These are phyloP conservation scores for Erebia aethiops DNA, from an alignment of 2,888 invertebrate species.

Conservation along the genomic window DNA sequence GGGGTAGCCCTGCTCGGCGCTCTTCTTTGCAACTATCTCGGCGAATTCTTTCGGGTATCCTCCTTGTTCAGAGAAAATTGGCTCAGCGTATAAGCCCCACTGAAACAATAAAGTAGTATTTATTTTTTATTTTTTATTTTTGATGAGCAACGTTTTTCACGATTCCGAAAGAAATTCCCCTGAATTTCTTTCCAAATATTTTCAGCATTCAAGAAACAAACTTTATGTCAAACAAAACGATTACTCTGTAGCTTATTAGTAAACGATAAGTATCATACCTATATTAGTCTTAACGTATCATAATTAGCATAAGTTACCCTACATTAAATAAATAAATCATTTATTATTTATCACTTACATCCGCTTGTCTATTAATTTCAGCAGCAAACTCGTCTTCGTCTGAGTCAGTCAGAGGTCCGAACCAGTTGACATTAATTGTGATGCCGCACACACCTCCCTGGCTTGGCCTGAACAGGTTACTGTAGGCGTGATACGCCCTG, in stretches of 20 bases:
- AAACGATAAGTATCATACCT: no score
- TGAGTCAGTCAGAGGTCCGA: constrained; percentile 58
- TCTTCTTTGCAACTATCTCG: constrained; percentile 64
- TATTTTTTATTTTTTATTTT: no score
- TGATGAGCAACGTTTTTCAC: no score
- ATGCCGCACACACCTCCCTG: constrained; percentile 55
- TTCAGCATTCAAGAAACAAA: no score
- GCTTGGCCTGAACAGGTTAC: constrained; percentile 55
- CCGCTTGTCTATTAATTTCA: constrained; percentile 48
- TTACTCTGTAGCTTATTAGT: no score
- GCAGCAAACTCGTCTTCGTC: constrained; percentile 60
- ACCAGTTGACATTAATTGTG: constrained; percentile 50
- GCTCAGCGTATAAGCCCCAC: constrained; percentile 76
- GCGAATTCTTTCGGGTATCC: constrained; percentile 79
- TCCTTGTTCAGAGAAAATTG: constrained; percentile 74
- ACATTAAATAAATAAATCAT: no score
- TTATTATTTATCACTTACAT: constrained; percentile 46
- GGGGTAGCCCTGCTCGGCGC: constrained; percentile 53
- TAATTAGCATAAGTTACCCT: no score
- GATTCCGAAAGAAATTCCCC: no score
- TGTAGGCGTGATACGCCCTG: constrained; percentile 65
- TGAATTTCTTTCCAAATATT: no score
- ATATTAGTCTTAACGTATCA: no score
- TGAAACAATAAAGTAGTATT: constrained; percentile 42
- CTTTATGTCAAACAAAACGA: no score